A percentile compares a stretch with the other conserved stretches of the same genome.
phyloP scores from a whole-genome alignment of 2,888 invertebrate species.

The Drosophila ustulata region DNA sequence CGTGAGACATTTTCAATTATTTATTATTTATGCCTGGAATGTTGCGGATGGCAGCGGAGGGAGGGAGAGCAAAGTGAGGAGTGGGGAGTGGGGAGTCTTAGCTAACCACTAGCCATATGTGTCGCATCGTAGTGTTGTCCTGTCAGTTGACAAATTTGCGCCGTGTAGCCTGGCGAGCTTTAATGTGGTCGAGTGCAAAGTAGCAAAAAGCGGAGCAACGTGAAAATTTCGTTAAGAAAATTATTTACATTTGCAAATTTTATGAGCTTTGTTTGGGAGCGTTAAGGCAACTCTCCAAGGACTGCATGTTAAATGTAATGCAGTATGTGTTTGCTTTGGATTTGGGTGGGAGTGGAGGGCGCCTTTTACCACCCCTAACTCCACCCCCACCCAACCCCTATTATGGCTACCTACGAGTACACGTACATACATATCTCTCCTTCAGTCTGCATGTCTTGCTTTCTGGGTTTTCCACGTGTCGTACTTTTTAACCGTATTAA shows the following conservation, averaged over 20 bases:
- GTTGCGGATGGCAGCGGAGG: constrained; percentile 1
- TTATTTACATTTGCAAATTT: constrained; percentile 80
- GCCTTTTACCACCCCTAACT: constrained; percentile 9
- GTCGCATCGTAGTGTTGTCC: constrained; percentile 54
- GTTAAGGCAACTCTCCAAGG: constrained; percentile 62
- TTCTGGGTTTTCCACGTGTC: constrained; percentile 67
- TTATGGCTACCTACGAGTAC: background rate
- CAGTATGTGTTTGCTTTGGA: constrained; percentile 34
- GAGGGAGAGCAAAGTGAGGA: background rate
- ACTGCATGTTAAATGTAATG: constrained; percentile 75
- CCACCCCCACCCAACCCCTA: constrained; percentile 4
- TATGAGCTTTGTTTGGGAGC: constrained; percentile 74
- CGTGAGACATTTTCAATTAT: constrained; percentile 81
- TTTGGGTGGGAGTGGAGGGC: constrained; percentile 27
- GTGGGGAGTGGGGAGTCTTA: constrained; percentile 24
- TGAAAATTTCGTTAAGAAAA: constrained; percentile 78
- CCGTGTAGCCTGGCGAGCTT: constrained; percentile 57
- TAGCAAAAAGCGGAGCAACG: constrained; percentile 49
- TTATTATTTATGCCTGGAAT: constrained; percentile 72
- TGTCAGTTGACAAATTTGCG: constrained; percentile 75
- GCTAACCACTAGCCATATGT: constrained; percentile 65
- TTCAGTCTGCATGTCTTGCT: constrained; percentile 48
- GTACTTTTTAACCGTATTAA: constrained; percentile 79
- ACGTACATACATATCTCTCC: constrained; percentile 9
- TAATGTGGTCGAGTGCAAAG: constrained; percentile 63